Base-by-base conservation (phyloP, 2,888 invertebrate species). In the Adelognathus sp. region DNA sequence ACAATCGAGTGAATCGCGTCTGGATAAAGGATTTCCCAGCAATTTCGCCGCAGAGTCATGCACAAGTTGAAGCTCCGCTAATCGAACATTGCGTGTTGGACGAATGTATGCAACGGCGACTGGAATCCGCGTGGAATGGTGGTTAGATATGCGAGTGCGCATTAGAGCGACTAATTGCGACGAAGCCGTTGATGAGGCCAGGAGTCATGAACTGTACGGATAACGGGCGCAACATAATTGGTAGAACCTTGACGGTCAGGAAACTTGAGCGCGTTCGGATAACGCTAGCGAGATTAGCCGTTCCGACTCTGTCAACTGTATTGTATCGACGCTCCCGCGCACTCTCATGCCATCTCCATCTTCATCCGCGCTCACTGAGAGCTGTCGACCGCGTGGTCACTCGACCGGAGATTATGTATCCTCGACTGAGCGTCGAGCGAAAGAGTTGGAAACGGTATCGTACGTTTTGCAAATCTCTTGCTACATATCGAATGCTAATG, bases 401-500 rank as follows among this genome's bases (percentile, higher is more conserved):
- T 16, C 36, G n/a, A 58, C 18, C 1, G 3, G 1, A 18, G 33
- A 58, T 33, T 18, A 56, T n/a, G 1, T n/a, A 36, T n/a, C 36
- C 2, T 11, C n/a, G 36, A 36, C n/a, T 36, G n/a, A n/a, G n/a
- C n/a, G n/a, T n/a, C n/a, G n/a, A 1, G 21, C n/a, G n/a, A 33
- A 39, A 60, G 60, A n/a, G n/a, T 21, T 14, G 60, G 16, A 24
- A 24, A n/a, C 3, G n/a, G 3, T 36, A 11, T n/a, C n/a, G n/a
- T n/a, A n/a, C 36, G 36, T 36, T n/a, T 46, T 18, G 3, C 29
- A 46, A 36, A 39, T 60, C 16, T 9, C n/a, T n/a, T 11, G 33
- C 46, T 46, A 46, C 29, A n/a, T 58, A 63, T 46, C 5, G 29
- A 46, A 18, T 31, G 31, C 29, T 46, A 63, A 46, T 46, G 46